These are phyloP conservation scores for Aeoliscus strigatus DNA, from an alignment of 2,797 vertebrate genomes.

Conservation along the genomic window DNA sequence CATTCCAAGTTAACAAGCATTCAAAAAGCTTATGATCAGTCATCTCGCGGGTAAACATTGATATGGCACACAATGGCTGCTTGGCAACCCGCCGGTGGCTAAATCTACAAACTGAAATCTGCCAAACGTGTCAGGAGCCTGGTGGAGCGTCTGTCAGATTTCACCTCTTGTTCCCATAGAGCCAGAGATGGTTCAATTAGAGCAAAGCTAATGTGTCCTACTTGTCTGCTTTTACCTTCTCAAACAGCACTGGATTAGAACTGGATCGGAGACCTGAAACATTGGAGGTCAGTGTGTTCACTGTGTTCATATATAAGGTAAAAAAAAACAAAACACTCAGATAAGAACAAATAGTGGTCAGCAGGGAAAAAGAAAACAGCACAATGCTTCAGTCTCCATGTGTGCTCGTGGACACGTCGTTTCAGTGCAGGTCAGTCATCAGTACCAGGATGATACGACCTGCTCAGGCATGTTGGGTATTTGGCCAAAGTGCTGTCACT, in stretches of 20 bases:
- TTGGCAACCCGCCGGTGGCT: constrained; percentile 3
- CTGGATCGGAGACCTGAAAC: no score
- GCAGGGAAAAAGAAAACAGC: no score
- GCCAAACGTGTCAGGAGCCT: constrained; percentile 18
- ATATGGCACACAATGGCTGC: constrained; percentile 3
- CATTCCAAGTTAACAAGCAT: no score
- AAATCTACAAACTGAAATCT: constrained; percentile 6
- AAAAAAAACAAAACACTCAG: no score
- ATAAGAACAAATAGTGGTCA: no score
- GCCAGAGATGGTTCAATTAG: constrained; percentile 5
- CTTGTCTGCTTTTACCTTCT: neutral
- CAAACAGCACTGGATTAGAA: no score
- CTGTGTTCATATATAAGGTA: no score
- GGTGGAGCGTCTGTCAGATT: constrained; percentile 21
- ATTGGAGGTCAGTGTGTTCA: no score
- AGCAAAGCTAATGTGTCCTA: neutral
- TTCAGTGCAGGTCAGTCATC: constrained; percentile 34
- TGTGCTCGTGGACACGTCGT: no score
- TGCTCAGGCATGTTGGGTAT: no score
- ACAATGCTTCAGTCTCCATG: neutral
- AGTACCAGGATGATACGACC: no score
- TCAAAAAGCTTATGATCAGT: no score
- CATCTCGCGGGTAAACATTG: constrained; percentile 1
- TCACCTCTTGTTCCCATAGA: constrained; percentile 8
- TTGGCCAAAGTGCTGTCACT: constrained; percentile 28